phyloP scores from a whole-genome alignment of 2,888 invertebrate genomes.

The Agonopterix heracliana region DNA sequence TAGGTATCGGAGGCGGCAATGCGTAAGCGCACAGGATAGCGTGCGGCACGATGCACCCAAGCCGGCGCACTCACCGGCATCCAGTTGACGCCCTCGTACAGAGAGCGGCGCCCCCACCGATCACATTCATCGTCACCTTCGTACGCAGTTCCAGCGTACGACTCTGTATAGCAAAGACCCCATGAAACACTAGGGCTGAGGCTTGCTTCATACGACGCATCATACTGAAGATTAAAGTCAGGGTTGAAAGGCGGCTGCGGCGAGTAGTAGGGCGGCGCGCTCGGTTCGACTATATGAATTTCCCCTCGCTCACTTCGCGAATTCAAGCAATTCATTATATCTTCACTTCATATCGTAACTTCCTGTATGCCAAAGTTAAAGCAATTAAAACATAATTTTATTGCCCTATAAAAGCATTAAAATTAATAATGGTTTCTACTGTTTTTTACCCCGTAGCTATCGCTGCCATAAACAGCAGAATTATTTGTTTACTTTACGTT shows the following conservation, averaged over 20 bases:
- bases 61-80: slow-evolving; percentile 53
- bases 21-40: slow-evolving; percentile 34
- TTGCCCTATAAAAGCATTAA: background rate
- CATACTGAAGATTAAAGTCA: slow-evolving; percentile 39
- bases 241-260: slow-evolving; percentile 63
- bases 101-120: slow-evolving; percentile 51
- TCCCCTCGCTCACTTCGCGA: slow-evolving; percentile 37
- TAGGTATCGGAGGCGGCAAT: slow-evolving; percentile 5
- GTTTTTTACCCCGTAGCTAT: no score
- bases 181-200: slow-evolving; percentile 24
- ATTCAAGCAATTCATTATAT: slow-evolving; percentile 58
- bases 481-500: no score
- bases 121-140: slow-evolving; percentile 32
- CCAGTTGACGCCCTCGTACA: slow-evolving; percentile 69
- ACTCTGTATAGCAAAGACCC: slow-evolving; percentile 32
- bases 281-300: slow-evolving; percentile 39
- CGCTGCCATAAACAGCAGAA: no score
- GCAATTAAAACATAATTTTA: slow-evolving; percentile 2
- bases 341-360: slow-evolving; percentile 8
- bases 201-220: slow-evolving; percentile 18
- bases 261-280: slow-evolving; percentile 48
- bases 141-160: slow-evolving; percentile 29
- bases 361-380: slow-evolving; percentile 12
- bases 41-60: slow-evolving; percentile 45
- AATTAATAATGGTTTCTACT: no score